Evolutionary conservation across 2,113 vertebrate species (phyloP).

Genomic region (Bujurquina vittata): DNA sequence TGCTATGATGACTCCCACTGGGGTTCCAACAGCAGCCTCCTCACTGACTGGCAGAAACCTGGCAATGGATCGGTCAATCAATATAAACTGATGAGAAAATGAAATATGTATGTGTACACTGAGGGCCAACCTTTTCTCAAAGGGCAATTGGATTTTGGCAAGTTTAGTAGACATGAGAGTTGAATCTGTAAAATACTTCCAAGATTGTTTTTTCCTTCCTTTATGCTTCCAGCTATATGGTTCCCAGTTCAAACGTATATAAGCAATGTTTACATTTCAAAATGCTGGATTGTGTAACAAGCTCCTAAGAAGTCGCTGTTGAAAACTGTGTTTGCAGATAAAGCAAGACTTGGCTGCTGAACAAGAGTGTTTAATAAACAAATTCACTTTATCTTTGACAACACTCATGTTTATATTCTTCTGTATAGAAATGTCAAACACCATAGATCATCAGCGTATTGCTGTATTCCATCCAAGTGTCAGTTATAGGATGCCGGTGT

Average conservation of each 20-base stretch:
- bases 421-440: neutral
- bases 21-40: slow-evolving; percentile 83
- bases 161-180: slow-evolving; percentile 32
- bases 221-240: neutral
- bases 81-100: slow-evolving; percentile 42
- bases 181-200: slow-evolving; percentile 33
- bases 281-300: neutral
- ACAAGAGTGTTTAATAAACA: slow-evolving; percentile 2
- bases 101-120: slow-evolving; percentile 43
- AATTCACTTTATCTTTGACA: neutral
- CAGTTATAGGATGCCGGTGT: neutral
- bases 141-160: slow-evolving; percentile 31
- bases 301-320: neutral
- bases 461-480: neutral
- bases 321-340: neutral
- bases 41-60: slow-evolving; percentile 94
- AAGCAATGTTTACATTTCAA: neutral
- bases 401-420: neutral
- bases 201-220: neutral
- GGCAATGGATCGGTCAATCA: slow-evolving; percentile 63
- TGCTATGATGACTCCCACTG: slow-evolving; percentile 86
- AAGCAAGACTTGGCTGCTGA: neutral
- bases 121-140: slow-evolving; percentile 18
- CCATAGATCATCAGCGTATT: neutral
- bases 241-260: neutral